These are phyloP conservation scores for Epinephelus awoara DNA, from an alignment of 2,797 vertebrate species.

Conservation along the genomic window DNA sequence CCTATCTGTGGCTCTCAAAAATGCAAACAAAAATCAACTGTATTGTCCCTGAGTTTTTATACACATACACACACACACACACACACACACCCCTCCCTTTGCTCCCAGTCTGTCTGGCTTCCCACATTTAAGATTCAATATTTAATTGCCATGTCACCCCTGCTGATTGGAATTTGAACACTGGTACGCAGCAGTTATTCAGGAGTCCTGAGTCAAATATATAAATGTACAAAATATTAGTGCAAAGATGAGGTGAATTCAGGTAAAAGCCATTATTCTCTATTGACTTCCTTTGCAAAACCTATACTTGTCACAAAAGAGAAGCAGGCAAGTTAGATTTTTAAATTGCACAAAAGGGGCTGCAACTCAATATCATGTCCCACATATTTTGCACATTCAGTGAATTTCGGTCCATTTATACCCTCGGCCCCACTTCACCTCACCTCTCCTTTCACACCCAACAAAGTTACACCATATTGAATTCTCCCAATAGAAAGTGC, in stretches of 20 bases:
- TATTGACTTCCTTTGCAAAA: slow-evolving; percentile 11
- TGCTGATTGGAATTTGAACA: slow-evolving; percentile 37
- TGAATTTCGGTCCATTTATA: slow-evolving; percentile 50
- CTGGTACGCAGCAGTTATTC: slow-evolving; percentile 4
- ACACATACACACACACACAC: not conserved
- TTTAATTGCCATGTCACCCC: slow-evolving; percentile 33
- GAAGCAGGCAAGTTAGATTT: not conserved
- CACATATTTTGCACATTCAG: slow-evolving; percentile 49
- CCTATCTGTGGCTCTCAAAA: slow-evolving; percentile 45
- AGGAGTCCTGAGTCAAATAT: slow-evolving; percentile 6
- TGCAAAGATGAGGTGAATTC: slow-evolving; percentile 1
- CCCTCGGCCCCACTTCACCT: slow-evolving; percentile 31
- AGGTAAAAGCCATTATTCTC: slow-evolving; percentile 11
- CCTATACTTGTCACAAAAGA: slow-evolving; percentile 36
- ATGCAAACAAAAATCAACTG: slow-evolving; percentile 58
- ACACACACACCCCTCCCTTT: not conserved
- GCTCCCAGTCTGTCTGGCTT: slow-evolving; percentile 31
- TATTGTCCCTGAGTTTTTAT: slow-evolving; percentile 23
- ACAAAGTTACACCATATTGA: slow-evolving; percentile 60
- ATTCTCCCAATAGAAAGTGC: slow-evolving; percentile 65
- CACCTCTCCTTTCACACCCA: slow-evolving; percentile 42
- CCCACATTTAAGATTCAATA: slow-evolving; percentile 22
- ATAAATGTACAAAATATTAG: slow-evolving; percentile 20
- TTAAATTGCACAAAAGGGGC: slow-evolving; percentile 31
- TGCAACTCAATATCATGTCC: slow-evolving; percentile 35